Base-by-base conservation (phyloP, 1,140 invertebrate species). In the Diprion similis region DNA sequence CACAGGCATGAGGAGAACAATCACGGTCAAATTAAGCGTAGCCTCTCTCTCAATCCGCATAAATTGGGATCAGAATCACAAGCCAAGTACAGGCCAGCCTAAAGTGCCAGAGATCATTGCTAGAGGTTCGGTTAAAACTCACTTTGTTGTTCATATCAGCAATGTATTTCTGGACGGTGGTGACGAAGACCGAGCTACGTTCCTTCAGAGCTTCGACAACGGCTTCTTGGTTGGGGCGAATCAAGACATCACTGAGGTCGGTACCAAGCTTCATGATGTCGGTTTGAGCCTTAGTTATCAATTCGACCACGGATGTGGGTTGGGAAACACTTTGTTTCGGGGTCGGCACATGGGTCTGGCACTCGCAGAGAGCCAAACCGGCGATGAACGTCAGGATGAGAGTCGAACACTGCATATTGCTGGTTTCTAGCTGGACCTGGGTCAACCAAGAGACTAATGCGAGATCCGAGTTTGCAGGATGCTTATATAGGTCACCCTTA, bases 401-500 rank as follows among this genome's bases (percentile, higher is more conserved):
- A 18, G 75, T 70, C 47, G 51, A 73, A 75, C 11, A 59, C 51
- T 59, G 0, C 51, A 59, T 59, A 17, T 6, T 10, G 51, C 11
- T 59, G 51, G 51, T 59, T 59, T 59, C 51, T 59, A 59, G 11
- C 9, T 9, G 51, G n/a, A 59, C 6, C 51, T 59, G n/a, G 9
- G 51, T 4, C 6, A 59, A 11, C 71, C 70, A 78, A 79, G 66
- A 69, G 73, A 84, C 82, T 84, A 79, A 80, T 79, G 76, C 24
- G 68, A 64, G 67, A 24, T n/a, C 66, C 70, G 59, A 46, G 19
- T 18, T 10, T 51, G 47, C 51, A 18, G 75, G 46, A 72, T 47
- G 71, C 77, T 82, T 84, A 82, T 86, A 86, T 86, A 86, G 80
- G 46, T 71, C 46, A 78, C 73, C 73, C 80, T 85, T 86, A 86